Evolutionary conservation across 2,797 vertebrate species (phyloP), one percentile per base, ranked within the genome.

Genomic region (Hybognathus amarus): DNA sequence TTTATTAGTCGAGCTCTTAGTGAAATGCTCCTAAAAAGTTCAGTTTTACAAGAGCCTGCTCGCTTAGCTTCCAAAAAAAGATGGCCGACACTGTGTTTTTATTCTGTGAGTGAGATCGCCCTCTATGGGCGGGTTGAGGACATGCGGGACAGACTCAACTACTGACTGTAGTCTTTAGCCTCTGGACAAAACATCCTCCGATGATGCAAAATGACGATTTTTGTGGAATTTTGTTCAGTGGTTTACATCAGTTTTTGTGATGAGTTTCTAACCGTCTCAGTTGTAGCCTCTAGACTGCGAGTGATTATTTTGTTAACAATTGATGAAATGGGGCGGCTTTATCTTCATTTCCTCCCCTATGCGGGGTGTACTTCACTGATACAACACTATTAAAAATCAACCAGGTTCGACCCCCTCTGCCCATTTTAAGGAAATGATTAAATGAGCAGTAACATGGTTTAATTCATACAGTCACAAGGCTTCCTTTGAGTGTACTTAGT

Each of bases 401-500:
- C 30, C 56, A 63, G 54, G 70, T 33, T 69, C 47, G 75, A 82
- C 27, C 47, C 42, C 13, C 33, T 12, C 52, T 38, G 59, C 30
- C 68, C 76, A 79, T 68, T 83, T 61, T n/a, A 70, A 54, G 50
- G 3, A 82, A 73, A 63, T 66, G 7, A 68, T 78, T 82, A 69
- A 77, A 75, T 76, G 52, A 50, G 33, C 66, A 71, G 42, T 13
- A 81, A 79, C 50, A 85, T 30, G 22, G 63, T 74, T 74, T 69
- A 24, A 59, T 86, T 83, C 77, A 83, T 36, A 13, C 5, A 38
- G 76, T 56, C 76, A 86, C 77, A 80, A 74, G 77, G 42, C 30
- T 50, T 76, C 52, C 83, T 79, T 69, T 52, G 11, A 78, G 56
- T 11, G 9, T 47, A 47, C 17, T 50, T 67, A 56, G 33, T n/a